Evolutionary conservation across 2,888 invertebrate genomes (phyloP).

Genomic region (Heliconius ethilla): DNA sequence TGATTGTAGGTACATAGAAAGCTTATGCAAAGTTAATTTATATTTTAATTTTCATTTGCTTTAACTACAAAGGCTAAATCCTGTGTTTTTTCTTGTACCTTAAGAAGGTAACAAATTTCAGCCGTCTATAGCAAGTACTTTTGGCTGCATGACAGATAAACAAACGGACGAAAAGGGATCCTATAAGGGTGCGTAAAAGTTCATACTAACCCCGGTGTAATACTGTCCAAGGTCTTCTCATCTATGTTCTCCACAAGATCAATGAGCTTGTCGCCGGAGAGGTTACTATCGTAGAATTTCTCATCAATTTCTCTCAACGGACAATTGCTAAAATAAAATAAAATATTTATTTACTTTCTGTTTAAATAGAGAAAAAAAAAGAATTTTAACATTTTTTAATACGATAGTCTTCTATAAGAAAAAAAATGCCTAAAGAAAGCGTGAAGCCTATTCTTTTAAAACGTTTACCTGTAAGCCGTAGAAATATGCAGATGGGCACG

Average conservation of each 20-base stretch:
- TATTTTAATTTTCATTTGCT: not conserved
- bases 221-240: constrained; percentile 83
- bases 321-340: constrained; percentile 84
- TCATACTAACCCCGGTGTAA: constrained; percentile 85
- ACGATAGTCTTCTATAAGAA: too few species aligned
- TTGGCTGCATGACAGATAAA: too few species aligned
- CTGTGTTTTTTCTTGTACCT: too few species aligned
- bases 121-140: too few species aligned
- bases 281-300: constrained; percentile 82
- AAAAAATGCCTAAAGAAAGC: too few species aligned
- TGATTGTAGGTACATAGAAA: too few species aligned
- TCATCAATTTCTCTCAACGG: constrained; percentile 82
- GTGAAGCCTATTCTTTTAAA: not conserved
- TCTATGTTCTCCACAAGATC: constrained; percentile 86
- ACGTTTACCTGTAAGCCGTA: constrained; percentile 86
- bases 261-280: constrained; percentile 82
- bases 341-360: not conserved
- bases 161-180: too few species aligned
- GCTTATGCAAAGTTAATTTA: too few species aligned
- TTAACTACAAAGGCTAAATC: too few species aligned
- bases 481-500: constrained; percentile 91
- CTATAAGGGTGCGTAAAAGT: not conserved
- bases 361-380: too few species aligned
- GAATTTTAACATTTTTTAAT: too few species aligned
- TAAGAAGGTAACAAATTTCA: too few species aligned